Evolutionary conservation across 64 coral and sea anemone species (phyloP).

Genomic region (Porites australiensis): DNA sequence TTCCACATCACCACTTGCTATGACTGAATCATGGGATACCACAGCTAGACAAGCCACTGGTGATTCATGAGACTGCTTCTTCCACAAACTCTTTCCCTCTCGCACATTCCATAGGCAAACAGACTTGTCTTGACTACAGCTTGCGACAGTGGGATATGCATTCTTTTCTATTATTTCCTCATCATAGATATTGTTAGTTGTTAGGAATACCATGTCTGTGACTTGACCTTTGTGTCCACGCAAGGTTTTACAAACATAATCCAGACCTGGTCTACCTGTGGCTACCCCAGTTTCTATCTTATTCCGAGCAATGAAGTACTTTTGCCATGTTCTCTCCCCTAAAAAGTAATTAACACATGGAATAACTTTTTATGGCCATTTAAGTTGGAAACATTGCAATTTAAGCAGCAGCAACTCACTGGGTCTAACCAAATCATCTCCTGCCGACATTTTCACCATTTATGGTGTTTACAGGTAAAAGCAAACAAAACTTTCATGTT

Average conservation of each 20-base stretch:
- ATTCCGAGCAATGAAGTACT: slow-evolving; percentile 65
- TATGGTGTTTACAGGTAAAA: too few species aligned
- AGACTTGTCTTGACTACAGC: slow-evolving; percentile 71
- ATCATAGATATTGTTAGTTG: slow-evolving; percentile 82
- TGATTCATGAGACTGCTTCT: slow-evolving; percentile 62
- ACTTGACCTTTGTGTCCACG: slow-evolving; percentile 79
- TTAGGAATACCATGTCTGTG: slow-evolving; percentile 76
- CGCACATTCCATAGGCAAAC: slow-evolving; percentile 77
- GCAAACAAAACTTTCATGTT: too few species aligned
- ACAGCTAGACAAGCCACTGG: slow-evolving; percentile 71
- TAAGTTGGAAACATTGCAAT: too few species aligned
- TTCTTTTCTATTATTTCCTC: slow-evolving; percentile 71
- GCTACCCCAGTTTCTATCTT: slow-evolving; percentile 79
- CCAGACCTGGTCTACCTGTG: slow-evolving; percentile 72
- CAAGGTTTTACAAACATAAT: slow-evolving; percentile 87
- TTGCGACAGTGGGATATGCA: slow-evolving; percentile 78
- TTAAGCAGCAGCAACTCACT: too few species aligned
- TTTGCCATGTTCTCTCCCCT: slow-evolving; percentile 89
- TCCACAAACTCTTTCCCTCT: slow-evolving; percentile 85
- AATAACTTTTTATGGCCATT: neutral
- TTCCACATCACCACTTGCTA: slow-evolving; percentile 83
- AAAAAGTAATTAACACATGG: neutral
- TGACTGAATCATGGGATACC: slow-evolving; percentile 50
- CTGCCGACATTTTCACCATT: too few species aligned
- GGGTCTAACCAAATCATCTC: too few species aligned